These are phyloP conservation scores for Cryptophagus acutangulus DNA, from an alignment of 2,888 invertebrate species.

Conservation along the genomic window DNA sequence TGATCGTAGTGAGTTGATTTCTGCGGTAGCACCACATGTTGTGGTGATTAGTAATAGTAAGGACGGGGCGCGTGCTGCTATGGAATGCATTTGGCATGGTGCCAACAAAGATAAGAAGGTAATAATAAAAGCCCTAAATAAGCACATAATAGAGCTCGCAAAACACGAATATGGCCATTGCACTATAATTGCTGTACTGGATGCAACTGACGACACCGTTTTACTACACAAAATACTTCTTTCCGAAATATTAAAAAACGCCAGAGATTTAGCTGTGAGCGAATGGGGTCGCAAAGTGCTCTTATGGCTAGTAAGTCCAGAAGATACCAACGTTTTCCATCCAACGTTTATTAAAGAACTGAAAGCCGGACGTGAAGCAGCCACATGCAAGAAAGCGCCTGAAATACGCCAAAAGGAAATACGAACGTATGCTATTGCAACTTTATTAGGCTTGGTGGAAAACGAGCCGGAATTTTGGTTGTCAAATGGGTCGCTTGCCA, in stretches of 20 bases:
- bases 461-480: constrained; percentile 65
- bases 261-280: constrained; percentile 65
- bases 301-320: constrained; percentile 76
- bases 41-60: constrained; percentile 68
- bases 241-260: constrained; percentile 61
- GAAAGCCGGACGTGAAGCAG: constrained; percentile 66
- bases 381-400: constrained; percentile 68
- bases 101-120: constrained; percentile 72
- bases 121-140: constrained; percentile 84
- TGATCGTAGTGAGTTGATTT: constrained; percentile 71
- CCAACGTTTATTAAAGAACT: constrained; percentile 71
- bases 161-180: constrained; percentile 85
- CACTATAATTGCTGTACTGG: constrained; percentile 76
- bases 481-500: constrained; percentile 58
- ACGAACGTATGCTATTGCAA: constrained; percentile 46
- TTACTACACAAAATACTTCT: constrained; percentile 78
- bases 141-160: constrained; percentile 72
- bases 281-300: constrained; percentile 79
- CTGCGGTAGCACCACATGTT: constrained; percentile 63
- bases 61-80: constrained; percentile 75
- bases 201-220: constrained; percentile 89
- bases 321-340: constrained; percentile 76
- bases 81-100: constrained; percentile 84
- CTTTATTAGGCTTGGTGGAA: constrained; percentile 38
- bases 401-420: constrained; percentile 65